Conservation (phyloP, 2,888 invertebrate genomes). For the Rotaria magnacalcarata region DNA sequence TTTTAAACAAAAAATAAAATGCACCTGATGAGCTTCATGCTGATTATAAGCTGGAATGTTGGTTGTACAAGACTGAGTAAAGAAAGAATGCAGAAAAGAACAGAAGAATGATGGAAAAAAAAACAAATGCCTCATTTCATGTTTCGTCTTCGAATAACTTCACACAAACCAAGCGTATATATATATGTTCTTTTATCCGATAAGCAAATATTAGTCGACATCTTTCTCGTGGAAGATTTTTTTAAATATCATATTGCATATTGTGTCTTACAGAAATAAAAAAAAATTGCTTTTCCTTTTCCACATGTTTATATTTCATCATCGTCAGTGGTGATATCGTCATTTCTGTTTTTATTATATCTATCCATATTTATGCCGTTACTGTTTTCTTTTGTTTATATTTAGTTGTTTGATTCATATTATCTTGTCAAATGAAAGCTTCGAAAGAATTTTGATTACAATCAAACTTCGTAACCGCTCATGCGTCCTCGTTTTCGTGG, state of each 20-base stretch:
- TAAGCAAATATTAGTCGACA: neutral
- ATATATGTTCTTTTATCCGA: neutral
- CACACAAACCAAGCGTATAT: neutral
- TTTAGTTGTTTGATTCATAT: neutral
- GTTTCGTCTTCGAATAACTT: neutral
- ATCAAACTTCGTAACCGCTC: neutral
- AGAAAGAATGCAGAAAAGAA: neutral
- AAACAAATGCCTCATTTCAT: neutral
- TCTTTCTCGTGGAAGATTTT: neutral
- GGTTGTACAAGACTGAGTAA: neutral
- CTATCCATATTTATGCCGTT: neutral
- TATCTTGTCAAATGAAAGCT: neutral
- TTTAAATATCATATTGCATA: neutral
- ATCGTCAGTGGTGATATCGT: neutral
- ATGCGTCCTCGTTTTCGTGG: neutral
- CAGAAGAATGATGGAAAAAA: neutral
- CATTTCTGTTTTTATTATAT: neutral
- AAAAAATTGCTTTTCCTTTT: neutral
- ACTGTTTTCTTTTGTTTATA: neutral
- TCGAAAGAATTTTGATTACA: neutral
- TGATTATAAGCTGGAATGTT: neutral
- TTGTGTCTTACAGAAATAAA: neutral
- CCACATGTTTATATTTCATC: neutral
- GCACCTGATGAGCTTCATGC: neutral
- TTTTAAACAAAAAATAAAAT: neutral